These are phyloP conservation scores for Heteropelma amictum DNA, from an alignment of 2,888 invertebrate species.

Conservation along the genomic window DNA sequence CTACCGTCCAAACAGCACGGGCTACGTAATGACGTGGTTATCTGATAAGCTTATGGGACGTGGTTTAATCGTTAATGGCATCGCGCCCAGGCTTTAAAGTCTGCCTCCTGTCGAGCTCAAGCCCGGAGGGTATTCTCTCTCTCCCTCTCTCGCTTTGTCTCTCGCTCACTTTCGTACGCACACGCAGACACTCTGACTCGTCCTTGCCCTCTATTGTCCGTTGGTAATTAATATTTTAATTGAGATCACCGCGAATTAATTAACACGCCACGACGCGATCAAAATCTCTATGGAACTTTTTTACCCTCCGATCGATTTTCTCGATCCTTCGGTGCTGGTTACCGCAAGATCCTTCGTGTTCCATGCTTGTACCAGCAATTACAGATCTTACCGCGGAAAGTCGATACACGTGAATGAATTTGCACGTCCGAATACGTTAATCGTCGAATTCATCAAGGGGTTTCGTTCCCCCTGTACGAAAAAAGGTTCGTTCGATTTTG, in stretches of 20 bases:
- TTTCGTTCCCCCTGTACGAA: too few species aligned
- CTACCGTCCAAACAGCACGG: slow-evolving; percentile 63
- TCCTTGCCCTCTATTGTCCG: slow-evolving; percentile 71
- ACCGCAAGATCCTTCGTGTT: too few species aligned
- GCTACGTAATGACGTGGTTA: slow-evolving; percentile 69
- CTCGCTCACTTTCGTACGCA: slow-evolving; percentile 48
- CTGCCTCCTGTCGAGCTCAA: slow-evolving; percentile 58
- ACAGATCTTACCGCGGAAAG: too few species aligned
- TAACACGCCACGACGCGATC: slow-evolving; percentile 70
- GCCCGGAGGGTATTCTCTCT: slow-evolving; percentile 29
- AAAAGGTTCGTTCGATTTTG: too few species aligned
- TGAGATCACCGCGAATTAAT: slow-evolving; percentile 75
- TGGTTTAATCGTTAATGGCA: slow-evolving; percentile 76
- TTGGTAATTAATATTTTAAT: slow-evolving; percentile 76
- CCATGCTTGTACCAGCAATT: too few species aligned
- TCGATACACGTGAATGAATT: too few species aligned
- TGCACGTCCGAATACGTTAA: too few species aligned
- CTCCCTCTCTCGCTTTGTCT: slow-evolving; percentile 41
- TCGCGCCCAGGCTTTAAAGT: slow-evolving; percentile 66
- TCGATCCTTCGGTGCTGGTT: slow-evolving; percentile 65
- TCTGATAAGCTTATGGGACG: slow-evolving; percentile 75
- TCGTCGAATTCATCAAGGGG: too few species aligned
- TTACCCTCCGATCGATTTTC: slow-evolving; percentile 58
- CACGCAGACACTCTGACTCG: too few species aligned
- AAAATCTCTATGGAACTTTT: slow-evolving; percentile 47